Conservation (phyloP, 2,797 vertebrate species). For the Falco novaeseelandiae region DNA sequence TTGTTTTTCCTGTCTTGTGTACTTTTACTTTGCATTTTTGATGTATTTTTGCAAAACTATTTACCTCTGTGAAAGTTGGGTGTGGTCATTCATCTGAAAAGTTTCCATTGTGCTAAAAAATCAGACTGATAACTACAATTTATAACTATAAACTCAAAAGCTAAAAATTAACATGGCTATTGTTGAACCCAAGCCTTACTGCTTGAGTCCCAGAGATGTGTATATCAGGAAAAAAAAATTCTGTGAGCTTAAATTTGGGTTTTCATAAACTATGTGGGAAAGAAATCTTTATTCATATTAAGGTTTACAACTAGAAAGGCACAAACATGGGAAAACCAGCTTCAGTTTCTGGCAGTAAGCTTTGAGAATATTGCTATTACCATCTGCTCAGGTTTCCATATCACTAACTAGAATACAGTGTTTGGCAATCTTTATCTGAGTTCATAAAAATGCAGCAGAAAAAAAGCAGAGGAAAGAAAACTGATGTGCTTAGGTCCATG, state of each 20-base stretch:
- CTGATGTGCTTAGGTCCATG: not conserved
- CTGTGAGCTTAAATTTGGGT: not conserved
- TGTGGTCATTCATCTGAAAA: not conserved
- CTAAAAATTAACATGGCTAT: not conserved
- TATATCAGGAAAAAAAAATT: not conserved
- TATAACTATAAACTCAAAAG: not conserved
- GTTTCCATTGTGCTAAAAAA: not conserved
- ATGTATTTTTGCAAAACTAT: not conserved
- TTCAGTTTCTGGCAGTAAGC: not conserved
- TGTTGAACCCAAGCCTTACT: not conserved
- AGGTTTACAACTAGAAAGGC: not conserved
- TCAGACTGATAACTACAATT: not conserved
- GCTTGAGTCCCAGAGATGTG: not conserved
- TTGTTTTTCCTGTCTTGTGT: not conserved
- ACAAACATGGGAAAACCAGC: not conserved
- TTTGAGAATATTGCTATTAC: not conserved
- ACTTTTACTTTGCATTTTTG: not conserved
- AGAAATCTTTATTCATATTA: not conserved
- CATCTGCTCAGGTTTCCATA: not conserved
- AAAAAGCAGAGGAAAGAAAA: not conserved
- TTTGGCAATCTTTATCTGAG: not conserved
- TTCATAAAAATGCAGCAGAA: not conserved
- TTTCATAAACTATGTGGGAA: not conserved
- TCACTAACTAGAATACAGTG: not conserved
- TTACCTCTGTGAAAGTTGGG: not conserved